Base-by-base conservation (phyloP, 2,888 invertebrate genomes). In the Stenodema calcarata region DNA sequence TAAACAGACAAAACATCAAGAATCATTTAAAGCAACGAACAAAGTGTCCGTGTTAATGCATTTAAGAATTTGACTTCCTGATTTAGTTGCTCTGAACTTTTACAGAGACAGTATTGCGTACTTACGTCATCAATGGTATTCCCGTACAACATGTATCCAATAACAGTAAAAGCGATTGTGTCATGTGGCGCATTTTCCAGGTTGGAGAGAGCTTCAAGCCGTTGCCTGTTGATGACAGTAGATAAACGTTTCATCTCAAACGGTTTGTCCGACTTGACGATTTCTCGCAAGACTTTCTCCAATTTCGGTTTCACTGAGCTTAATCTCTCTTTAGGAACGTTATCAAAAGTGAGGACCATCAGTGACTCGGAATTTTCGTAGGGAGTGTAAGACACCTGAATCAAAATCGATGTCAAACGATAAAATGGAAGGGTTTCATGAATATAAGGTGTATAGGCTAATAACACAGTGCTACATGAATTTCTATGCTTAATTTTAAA, bases 81-180 rank as follows among this genome's bases (percentile, higher is more conserved):
- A n/a, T n/a, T n/a, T n/a, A n/a, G n/a, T n/a, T n/a, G n/a, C n/a
- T n/a, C n/a, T n/a, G n/a, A n/a, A n/a, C n/a, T n/a, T n/a, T n/a
- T n/a, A n/a, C n/a, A n/a, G n/a, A n/a, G n/a, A n/a, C n/a, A 9
- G 9, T 35, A 35, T 7, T 35, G 6, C 0, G 7, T 73, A 92
- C 94, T 93, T 91, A 96, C 96, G 91, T 96, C 95, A 89, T 94
- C 92, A 89, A 94, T 93, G 73, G 92, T 93, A 84, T 94, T 93
- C 16, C 97, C 96, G 91, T 97, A 97, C 41, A 98, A 92, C 90
- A 96, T 95, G 90, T 98, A 96, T 0, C 95, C 95, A 89, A 97
- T 96, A 83, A 96, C 93, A 89, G 95, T 93, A 90, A 94, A 95
- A 0, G 96, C 95, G 80, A 97, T 92, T 0, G 94, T 93, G 88